Evolutionary conservation across 1,140 invertebrate species (phyloP).

Genomic region (Zophobas atratus): DNA sequence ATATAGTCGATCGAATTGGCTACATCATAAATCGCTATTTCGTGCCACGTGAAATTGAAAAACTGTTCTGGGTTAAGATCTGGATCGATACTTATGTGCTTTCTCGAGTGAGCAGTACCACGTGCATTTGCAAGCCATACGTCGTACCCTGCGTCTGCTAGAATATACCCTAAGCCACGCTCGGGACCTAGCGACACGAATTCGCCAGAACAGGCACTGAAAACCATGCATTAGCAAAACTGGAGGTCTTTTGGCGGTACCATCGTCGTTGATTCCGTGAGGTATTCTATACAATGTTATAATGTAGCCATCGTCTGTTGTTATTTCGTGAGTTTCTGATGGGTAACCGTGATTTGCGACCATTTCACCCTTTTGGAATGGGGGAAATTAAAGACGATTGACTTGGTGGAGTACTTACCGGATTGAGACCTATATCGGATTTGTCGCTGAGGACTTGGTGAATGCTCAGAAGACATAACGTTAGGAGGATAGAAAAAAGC

Average conservation of each 20-base stretch:
- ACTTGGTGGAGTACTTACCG: no score
- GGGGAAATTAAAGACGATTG: no score
- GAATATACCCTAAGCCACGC: constrained; percentile 68
- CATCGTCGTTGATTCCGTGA: constrained; percentile 66
- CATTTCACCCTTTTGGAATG: constrained; percentile 14
- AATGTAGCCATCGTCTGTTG: constrained; percentile 75
- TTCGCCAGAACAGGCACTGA: constrained; percentile 76
- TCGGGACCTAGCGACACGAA: constrained; percentile 76
- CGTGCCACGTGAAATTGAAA: constrained; percentile 79
- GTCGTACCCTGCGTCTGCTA: constrained; percentile 57
- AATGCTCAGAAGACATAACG: no score
- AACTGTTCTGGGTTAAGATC: constrained; percentile 71
- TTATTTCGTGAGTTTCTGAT: constrained; percentile 64
- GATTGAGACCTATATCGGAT: no score
- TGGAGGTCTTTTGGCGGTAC: constrained; percentile 53
- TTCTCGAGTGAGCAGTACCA: constrained; percentile 76
- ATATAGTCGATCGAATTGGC: constrained; percentile 76
- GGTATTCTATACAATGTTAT: constrained; percentile 58
- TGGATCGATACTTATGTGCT: constrained; percentile 71
- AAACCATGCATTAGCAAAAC: constrained; percentile 80
- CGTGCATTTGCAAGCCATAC: constrained; percentile 80
- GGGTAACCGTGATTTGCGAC: constrained; percentile 60
- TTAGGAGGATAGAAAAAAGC: no score
- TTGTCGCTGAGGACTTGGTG: no score
- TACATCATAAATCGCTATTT: constrained; percentile 77